Base-by-base conservation (phyloP, 2,113 vertebrate genomes). In the Agelaius tricolor region DNA sequence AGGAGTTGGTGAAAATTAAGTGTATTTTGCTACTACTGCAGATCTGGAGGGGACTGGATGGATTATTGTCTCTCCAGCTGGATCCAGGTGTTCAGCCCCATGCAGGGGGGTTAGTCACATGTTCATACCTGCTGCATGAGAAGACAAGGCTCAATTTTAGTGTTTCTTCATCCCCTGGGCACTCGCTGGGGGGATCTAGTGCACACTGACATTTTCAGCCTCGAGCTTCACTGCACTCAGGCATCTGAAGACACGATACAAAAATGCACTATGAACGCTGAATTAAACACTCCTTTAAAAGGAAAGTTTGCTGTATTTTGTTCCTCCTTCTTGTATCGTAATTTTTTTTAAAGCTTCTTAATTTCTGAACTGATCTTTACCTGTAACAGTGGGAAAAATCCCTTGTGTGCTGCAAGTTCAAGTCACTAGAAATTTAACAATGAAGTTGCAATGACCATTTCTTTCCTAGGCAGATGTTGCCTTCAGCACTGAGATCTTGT, bases 351-450 rank as follows among this genome's bases (percentile, higher is more conserved):
- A 39, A 58, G 67, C 30, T 62, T 58, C 26, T 58, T 58, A 24
- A 39, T 39, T 21, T 74, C 62, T 43, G 47, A 75, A 28, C 43
- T 51, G 23, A 15, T 52, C 24, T 78, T 51, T 43, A 61, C 4
- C 58, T 65, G 4, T 1, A 31, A 20, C 62, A 46, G 26, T 12
- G 21, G 37, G n/a, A 35, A 49, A 76, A 68, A 58, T 17, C 1
- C 33, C 71, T 65, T 5, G 0, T 0, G 6, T 27, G 5, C 15
- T 55, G 33, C 52, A 55, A 0, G 1, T 31, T 46, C 33, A 55
- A 51, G 26, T 46, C 59, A 17, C n/a, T 58, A 23, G 4, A 3
- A n/a, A 69, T 63, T 67, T 65, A 62, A 58, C 46, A 59, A 30
- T 2, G 5, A 68, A 71, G 33, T 1, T 73, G 63, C 30, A 68